Conservation (phyloP, 2,797 vertebrate genomes). For the Clarias pachynema region DNA sequence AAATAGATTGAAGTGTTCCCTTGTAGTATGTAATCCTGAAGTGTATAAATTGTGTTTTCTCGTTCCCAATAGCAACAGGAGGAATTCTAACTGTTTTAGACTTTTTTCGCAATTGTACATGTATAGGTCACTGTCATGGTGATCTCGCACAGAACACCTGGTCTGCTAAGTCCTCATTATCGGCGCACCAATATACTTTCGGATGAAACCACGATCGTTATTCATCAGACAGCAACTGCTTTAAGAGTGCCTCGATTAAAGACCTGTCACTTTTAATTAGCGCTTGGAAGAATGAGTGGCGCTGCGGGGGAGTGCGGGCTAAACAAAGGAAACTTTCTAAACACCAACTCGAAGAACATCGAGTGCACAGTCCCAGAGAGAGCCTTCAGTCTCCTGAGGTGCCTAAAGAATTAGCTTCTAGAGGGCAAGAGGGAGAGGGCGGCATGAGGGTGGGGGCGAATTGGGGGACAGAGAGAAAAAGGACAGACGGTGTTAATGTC, state of each 20-base stretch:
- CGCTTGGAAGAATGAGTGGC: conserved; percentile 70
- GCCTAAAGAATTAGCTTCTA: conserved; percentile 89
- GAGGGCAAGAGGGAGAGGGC: conserved; percentile 81
- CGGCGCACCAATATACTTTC: conserved; percentile 64
- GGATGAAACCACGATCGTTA: conserved; percentile 72
- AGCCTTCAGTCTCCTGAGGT: conserved; percentile 86
- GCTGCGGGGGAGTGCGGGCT: conserved; percentile 72
- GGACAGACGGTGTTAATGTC: conserved; percentile 91
- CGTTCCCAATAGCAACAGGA: neutral
- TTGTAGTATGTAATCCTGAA: neutral
- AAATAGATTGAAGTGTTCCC: neutral
- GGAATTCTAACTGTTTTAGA: neutral
- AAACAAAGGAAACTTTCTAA: conserved; percentile 90
- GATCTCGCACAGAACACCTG: neutral
- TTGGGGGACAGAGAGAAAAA: conserved; percentile 71
- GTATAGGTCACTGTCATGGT: neutral
- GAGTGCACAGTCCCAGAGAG: conserved; percentile 82
- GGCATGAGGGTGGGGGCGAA: conserved; percentile 65
- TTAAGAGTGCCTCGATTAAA: conserved; percentile 82
- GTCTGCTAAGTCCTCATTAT: conserved; percentile 55
- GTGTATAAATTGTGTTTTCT: neutral
- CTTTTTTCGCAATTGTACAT: neutral
- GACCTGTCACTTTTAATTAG: conserved; percentile 84
- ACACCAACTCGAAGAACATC: conserved; percentile 76
- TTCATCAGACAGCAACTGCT: conserved; percentile 85